Evolutionary conservation across 2,888 invertebrate genomes (phyloP), one percentile per base, ranked within the genome.

Genomic region (Hirtodrosophila confusa): DNA sequence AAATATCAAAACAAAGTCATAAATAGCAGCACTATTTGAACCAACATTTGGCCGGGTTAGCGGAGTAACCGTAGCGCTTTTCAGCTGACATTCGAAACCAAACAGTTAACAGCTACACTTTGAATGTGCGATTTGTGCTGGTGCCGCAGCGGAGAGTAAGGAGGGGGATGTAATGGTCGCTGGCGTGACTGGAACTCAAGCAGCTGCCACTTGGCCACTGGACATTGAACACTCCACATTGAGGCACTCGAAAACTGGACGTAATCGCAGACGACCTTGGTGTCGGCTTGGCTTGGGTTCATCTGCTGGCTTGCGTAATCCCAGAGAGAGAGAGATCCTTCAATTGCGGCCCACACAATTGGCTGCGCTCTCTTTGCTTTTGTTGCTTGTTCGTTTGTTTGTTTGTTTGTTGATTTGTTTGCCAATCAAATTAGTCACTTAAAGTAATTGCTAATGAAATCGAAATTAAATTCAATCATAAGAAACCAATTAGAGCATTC

Each of bases 401-500:
- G 10, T 31, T 37, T 12, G 11, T 11, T 53, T 24, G 23, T 49
- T 55, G 36, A 9, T 64, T 57, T 79, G 68, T 77, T 86, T 75
- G 74, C 63, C 85, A 84, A 84, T 88, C 82, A 80, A 88, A 84
- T 87, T 78, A 84, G 72, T 80, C 69, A 57, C 65, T 80, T 86
- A 63, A 66, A 27, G 88, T 73, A 72, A 77, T 73, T 73, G 68
- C 39, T 51, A 53, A 53, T 76, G 39, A 70, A 69, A 70, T 49
- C 49, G 41, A 48, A 75, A 69, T 75, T 53, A 70, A 74, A 57
- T 43, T 58, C 61, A 73, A 77, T 78, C 57, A 66, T 51, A 53
- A 48, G 63, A 49, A 69, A 62, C 68, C 78, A 86, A 86, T 86
- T 76, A 65, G 72, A 68, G 51, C 62, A 37, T 67, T 87, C 69